These are phyloP conservation scores for Nerophis ophidion DNA, from an alignment of 2,113 vertebrate species.

Conservation along the genomic window DNA sequence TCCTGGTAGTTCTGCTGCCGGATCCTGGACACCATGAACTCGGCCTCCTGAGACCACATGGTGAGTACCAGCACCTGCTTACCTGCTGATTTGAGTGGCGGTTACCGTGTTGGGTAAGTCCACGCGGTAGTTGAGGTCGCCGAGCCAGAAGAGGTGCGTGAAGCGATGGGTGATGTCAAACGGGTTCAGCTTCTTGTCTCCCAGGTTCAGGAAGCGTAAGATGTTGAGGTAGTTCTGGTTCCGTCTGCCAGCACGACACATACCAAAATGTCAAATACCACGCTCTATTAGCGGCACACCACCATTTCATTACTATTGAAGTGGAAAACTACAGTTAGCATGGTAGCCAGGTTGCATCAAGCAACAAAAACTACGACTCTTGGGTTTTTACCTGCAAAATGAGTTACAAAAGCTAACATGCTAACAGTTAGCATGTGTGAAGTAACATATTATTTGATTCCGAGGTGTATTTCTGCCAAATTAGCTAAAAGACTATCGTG, in stretches of 20 bases:
- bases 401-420: no score
- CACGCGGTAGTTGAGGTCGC: conserved; percentile 92
- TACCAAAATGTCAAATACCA: not conserved
- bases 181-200: conserved; percentile 89
- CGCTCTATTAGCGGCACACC: no score
- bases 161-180: conserved; percentile 94
- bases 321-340: no score
- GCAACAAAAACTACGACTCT: no score
- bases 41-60: conserved; percentile 79
- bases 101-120: conserved; percentile 80
- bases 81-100: not conserved
- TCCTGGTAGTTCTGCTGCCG: conserved; percentile 90
- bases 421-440: no score
- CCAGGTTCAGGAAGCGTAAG: conserved; percentile 88
- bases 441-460: no score
- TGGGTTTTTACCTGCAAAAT: no score
- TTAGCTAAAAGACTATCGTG: no score
- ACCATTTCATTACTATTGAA: no score
- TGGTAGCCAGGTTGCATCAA: no score
- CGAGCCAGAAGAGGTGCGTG: conserved; percentile 96
- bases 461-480: no score
- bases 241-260: conserved; percentile 69
- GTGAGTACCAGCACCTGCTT: conserved; percentile 10
- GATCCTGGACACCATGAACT: conserved; percentile 90
- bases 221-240: conserved; percentile 95